Conservation (phyloP, 2,888 invertebrate species). For the Sturmia bella region DNA sequence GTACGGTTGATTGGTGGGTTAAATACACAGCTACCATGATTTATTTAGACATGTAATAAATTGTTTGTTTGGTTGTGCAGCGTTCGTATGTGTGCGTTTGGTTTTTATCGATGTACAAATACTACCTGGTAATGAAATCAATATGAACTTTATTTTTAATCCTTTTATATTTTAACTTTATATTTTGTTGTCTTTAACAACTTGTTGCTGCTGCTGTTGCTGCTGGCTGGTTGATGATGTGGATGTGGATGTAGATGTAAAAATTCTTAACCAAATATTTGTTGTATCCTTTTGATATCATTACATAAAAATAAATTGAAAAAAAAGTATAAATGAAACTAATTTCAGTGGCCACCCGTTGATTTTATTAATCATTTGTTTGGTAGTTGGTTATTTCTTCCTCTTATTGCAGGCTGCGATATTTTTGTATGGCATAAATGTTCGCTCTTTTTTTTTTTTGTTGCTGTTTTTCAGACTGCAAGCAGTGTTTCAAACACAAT, state of each 20-base stretch:
- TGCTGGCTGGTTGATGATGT: conserved; percentile 14
- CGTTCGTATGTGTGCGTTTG: background rate
- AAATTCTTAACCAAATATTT: conserved; percentile 54
- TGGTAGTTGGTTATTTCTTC: conserved; percentile 50
- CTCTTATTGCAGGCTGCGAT: conserved; percentile 28
- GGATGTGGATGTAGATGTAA: conserved; percentile 22
- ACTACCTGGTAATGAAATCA: conserved; percentile 41
- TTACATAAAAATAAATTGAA: conserved; percentile 39
- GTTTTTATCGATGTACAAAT: background rate
- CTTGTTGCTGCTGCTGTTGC: conserved; percentile 39
- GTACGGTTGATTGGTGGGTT: conserved; percentile 39
- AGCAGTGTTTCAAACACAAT: conserved; percentile 18
- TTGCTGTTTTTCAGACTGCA: background rate
- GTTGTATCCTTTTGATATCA: conserved; percentile 63
- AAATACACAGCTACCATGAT: conserved; percentile 60
- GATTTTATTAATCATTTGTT: conserved; percentile 72
- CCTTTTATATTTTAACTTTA: conserved; percentile 48
- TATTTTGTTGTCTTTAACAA: conserved; percentile 33
- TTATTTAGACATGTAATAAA: conserved; percentile 64
- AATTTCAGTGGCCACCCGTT: conserved; percentile 71
- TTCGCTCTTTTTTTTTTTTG: conserved; percentile 22
- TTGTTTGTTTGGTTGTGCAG: conserved; percentile 14
- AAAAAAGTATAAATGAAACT: conserved; percentile 59
- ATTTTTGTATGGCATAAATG: conserved; percentile 18
- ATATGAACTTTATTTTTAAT: conserved; percentile 50